Conservation (phyloP, 2,797 vertebrate species). For the Acanthurus tractus region DNA sequence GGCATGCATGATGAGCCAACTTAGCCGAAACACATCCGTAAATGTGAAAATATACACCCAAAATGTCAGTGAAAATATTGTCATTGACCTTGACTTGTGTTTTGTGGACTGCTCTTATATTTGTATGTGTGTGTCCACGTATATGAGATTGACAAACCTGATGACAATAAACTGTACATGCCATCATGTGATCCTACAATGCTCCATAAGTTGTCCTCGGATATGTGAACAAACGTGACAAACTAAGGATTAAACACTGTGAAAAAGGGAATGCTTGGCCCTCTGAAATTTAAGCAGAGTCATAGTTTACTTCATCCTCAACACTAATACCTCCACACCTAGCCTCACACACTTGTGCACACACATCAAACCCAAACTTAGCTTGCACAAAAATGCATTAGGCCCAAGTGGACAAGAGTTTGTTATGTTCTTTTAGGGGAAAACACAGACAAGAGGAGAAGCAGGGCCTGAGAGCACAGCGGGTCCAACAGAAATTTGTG, state of each 20-base stretch:
- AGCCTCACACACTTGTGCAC: conserved; percentile 25
- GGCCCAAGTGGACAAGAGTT: conserved; percentile 62
- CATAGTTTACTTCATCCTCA: conserved; percentile 37
- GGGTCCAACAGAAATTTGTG: conserved; percentile 56
- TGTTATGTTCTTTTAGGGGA: conserved; percentile 67
- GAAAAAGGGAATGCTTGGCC: conserved; percentile 22
- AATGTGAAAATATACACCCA: conserved; percentile 13
- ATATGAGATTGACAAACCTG: conserved; percentile 4
- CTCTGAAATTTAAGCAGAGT: conserved; percentile 22
- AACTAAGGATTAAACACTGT: conserved; percentile 7
- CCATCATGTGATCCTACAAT: conserved; percentile 7
- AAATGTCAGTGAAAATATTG: background rate
- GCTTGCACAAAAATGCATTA: conserved; percentile 63
- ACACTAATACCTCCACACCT: conserved; percentile 44
- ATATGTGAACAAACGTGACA: background rate
- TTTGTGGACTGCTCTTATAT: background rate
- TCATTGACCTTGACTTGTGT: background rate
- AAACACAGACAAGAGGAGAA: conserved; percentile 52
- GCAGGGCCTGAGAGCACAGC: conserved; percentile 15
- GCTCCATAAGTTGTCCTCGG: background rate
- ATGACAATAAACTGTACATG: background rate
- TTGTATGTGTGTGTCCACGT: background rate
- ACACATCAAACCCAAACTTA: conserved; percentile 55
- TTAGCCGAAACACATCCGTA: conserved; percentile 9
- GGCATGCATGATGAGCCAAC: background rate